phyloP scores from a whole-genome alignment of 2,113 vertebrate genomes.

The Pholis gunnellus region DNA sequence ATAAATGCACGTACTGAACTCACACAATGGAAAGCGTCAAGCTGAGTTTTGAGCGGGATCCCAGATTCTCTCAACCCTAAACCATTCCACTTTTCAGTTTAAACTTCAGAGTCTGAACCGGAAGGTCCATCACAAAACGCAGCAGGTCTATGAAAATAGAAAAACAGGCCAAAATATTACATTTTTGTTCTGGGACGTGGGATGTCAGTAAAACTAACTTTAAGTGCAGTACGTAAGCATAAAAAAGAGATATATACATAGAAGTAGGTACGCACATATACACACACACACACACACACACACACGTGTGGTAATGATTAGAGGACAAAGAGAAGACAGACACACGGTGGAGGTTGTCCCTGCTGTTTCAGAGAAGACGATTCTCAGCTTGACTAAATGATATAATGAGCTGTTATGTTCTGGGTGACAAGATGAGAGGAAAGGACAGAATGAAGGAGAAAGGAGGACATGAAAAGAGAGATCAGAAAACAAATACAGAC shows the following conservation, averaged over 20 bases:
- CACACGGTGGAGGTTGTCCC: constrained; percentile 70
- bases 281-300: background rate
- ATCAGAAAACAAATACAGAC: constrained; percentile 54
- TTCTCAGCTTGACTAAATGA: constrained; percentile 79
- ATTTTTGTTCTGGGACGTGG: background rate
- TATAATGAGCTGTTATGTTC: constrained; percentile 79
- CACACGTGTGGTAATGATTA: constrained; percentile 70
- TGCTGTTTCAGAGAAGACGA: constrained; percentile 70
- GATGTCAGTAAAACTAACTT: background rate
- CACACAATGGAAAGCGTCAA: constrained; percentile 54
- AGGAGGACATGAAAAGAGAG: constrained; percentile 44
- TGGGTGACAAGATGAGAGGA: constrained; percentile 72
- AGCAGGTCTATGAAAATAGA: constrained; percentile 18
- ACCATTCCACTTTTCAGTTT: constrained; percentile 44
- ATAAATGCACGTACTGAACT: constrained; percentile 17
- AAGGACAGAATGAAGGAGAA: constrained; percentile 68
- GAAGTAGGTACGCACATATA: background rate
- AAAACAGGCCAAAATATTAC: background rate
- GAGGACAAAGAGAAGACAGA: constrained; percentile 75
- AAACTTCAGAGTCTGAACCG: constrained; percentile 48
- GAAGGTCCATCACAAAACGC: constrained; percentile 36
- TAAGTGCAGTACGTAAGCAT: constrained; percentile 3
- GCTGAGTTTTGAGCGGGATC: constrained; percentile 78
- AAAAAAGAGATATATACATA: constrained; percentile 2
- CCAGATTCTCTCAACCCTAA: constrained; percentile 75